These are phyloP conservation scores for Protaetia brevitarsis DNA, from an alignment of 1,140 invertebrate genomes.

Conservation along the genomic window DNA sequence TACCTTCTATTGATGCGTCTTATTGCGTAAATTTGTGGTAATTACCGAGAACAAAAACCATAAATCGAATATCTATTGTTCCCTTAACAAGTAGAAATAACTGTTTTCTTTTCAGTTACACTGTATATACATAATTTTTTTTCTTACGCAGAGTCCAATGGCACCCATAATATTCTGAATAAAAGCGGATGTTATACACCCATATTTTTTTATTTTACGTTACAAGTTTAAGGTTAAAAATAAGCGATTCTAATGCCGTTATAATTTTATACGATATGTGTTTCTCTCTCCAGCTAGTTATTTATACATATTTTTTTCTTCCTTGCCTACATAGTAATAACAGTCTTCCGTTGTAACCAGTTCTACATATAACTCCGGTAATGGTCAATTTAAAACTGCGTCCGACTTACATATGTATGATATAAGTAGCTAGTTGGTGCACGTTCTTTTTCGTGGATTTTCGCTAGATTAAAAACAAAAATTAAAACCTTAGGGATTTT, in stretches of 20 bases:
- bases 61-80: no score
- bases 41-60: no score
- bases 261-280: neutral
- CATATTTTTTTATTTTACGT: neutral
- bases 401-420: neutral
- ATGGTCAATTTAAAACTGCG: slow-evolving; percentile 2
- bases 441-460: neutral
- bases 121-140: neutral
- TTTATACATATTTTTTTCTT: no score
- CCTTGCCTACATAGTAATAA: no score
- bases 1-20: no score
- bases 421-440: neutral
- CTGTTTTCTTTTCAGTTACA: neutral
- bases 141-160: neutral
- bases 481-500: neutral
- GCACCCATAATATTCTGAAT: neutral
- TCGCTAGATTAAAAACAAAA: neutral
- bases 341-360: neutral
- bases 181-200: neutral
- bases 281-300: no score
- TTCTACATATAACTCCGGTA: neutral
- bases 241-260: slow-evolving; percentile 3
- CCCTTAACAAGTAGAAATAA: no score
- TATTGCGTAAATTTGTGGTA: no score
- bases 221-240: slow-evolving; percentile 2